phyloP scores from a whole-genome alignment of 2,888 invertebrate genomes.

The Ormyrus labotus region DNA sequence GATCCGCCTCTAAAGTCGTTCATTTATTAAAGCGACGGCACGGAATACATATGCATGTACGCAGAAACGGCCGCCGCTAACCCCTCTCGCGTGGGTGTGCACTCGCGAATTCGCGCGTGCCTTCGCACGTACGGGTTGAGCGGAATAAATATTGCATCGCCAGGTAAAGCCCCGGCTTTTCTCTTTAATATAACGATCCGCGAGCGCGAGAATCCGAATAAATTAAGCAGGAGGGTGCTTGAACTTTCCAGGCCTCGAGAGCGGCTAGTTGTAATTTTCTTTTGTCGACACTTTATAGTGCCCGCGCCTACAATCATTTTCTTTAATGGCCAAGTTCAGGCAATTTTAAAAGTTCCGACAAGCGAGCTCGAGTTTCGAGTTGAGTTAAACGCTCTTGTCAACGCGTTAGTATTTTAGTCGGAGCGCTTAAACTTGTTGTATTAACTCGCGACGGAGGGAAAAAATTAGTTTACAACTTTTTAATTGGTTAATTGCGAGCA shows the following conservation, averaged over 20 bases:
- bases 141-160: slow-evolving; percentile 21
- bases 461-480: background rate
- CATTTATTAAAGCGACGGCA: slow-evolving; percentile 56
- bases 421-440: too few relatives aligned
- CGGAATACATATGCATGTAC: slow-evolving; percentile 45
- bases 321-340: too few relatives aligned
- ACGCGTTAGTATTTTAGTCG: slow-evolving; percentile 4
- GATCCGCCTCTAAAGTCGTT: slow-evolving; percentile 50
- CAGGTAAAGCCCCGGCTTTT: background rate
- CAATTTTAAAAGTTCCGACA: background rate
- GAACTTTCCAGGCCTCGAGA: slow-evolving; percentile 26
- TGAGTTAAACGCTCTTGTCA: background rate
- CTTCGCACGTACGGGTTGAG: background rate
- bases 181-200: slow-evolving; percentile 33
- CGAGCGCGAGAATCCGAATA: slow-evolving; percentile 28
- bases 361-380: background rate
- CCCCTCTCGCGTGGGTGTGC: too few relatives aligned
- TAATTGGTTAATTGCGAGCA: background rate
- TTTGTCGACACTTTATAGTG: too few relatives aligned
- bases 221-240: slow-evolving; percentile 33
- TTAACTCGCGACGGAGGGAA: background rate
- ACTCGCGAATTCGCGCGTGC: too few relatives aligned
- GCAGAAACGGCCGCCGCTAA: background rate
- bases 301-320: too few relatives aligned
- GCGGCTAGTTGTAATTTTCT: background rate